phyloP scores from a whole-genome alignment of 2,797 vertebrate species.

The Lithobates pipiens region DNA sequence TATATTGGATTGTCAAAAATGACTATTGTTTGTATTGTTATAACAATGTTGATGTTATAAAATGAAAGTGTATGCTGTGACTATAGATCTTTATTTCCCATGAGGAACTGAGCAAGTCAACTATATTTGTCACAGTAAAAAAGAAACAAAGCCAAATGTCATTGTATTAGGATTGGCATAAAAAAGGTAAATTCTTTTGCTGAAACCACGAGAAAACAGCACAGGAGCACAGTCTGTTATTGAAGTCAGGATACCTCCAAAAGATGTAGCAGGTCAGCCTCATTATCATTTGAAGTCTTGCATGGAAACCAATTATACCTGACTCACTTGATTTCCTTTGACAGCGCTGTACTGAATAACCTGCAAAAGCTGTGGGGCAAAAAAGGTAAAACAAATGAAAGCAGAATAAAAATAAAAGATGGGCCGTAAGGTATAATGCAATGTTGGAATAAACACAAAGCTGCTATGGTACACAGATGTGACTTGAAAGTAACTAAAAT shows the following conservation, averaged over 20 bases:
- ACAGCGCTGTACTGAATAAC: not conserved
- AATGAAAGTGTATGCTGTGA: too few species aligned
- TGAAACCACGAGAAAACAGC: not conserved
- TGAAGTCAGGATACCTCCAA: slow-evolving; percentile 5
- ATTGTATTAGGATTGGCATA: not conserved
- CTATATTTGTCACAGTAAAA: not conserved
- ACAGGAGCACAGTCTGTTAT: not conserved
- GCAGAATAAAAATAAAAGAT: slow-evolving; percentile 5
- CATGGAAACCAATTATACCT: slow-evolving; percentile 14
- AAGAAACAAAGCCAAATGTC: not conserved
- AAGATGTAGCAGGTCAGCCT: slow-evolving; percentile 8
- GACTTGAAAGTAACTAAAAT: not conserved
- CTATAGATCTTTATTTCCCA: not conserved
- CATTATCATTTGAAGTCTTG: slow-evolving; percentile 13
- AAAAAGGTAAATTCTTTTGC: not conserved
- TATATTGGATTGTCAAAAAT: too few species aligned
- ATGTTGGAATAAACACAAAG: not conserved
- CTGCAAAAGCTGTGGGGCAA: not conserved
- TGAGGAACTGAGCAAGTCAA: not conserved
- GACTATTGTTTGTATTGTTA: too few species aligned
- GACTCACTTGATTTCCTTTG: slow-evolving; percentile 1
- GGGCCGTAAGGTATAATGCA: not conserved
- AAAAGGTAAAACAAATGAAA: not conserved
- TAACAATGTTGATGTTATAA: too few species aligned
- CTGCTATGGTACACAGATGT: not conserved